A percentile compares a stretch with the other conserved stretches of the same genome.
phyloP scores from a whole-genome alignment of 2,113 vertebrate species.

The Paedocypris sp. region DNA sequence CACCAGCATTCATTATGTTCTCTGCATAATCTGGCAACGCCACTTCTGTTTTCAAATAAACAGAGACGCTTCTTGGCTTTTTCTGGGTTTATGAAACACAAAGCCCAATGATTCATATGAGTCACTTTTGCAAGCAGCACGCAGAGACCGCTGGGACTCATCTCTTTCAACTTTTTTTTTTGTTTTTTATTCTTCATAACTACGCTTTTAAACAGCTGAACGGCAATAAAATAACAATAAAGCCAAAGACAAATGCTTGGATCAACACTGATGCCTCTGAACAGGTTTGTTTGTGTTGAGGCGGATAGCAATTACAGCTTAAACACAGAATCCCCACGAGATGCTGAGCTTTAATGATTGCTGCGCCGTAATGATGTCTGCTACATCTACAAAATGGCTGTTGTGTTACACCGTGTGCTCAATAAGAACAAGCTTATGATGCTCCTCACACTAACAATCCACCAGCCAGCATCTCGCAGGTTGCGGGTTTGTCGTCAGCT shows the following conservation, averaged over 20 bases:
- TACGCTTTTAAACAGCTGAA: background rate
- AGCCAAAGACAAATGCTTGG: background rate
- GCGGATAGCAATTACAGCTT: constrained; percentile 12
- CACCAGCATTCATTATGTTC: constrained; percentile 3
- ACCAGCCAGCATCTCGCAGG: background rate
- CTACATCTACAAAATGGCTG: constrained; percentile 12
- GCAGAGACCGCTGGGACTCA: background rate
- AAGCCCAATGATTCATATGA: background rate
- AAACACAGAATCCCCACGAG: background rate
- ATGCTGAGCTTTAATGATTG: background rate
- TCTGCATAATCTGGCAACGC: background rate
- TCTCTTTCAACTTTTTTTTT: background rate
- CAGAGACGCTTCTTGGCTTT: background rate
- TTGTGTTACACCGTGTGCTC: background rate
- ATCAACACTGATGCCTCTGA: background rate
- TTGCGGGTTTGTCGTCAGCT: background rate
- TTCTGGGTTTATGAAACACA: background rate
- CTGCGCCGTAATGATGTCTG: constrained; percentile 4
- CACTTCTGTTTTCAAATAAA: background rate
- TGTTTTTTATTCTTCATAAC: background rate
- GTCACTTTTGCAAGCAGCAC: background rate
- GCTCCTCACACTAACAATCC: background rate
- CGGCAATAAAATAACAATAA: background rate
- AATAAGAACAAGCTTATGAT: background rate
- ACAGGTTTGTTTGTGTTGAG: constrained; percentile 6